These are phyloP conservation scores for Hyperoplus immaculatus DNA, from an alignment of 2,797 vertebrate species.

Conservation along the genomic window DNA sequence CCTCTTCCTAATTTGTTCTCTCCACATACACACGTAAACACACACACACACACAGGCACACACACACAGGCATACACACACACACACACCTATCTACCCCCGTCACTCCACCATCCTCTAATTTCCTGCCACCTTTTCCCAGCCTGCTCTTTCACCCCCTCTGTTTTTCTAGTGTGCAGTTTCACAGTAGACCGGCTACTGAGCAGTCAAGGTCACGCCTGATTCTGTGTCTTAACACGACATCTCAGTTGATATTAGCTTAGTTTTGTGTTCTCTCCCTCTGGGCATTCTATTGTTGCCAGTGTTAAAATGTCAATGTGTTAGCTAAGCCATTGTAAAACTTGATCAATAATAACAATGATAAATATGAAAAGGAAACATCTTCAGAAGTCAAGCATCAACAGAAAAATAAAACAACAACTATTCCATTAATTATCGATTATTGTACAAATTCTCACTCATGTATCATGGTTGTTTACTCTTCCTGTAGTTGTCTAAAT, in stretches of 20 bases:
- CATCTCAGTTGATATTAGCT: slow-evolving; percentile 49
- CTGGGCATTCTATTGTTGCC: slow-evolving; percentile 16
- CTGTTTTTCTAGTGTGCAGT: slow-evolving; percentile 74
- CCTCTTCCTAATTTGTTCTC: slow-evolving; percentile 18
- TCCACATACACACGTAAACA: background rate
- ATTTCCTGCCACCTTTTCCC: slow-evolving; percentile 64
- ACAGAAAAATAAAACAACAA: too few species aligned
- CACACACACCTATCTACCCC: background rate
- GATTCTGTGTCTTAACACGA: slow-evolving; percentile 54
- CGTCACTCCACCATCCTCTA: slow-evolving; percentile 31
- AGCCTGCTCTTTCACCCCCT: slow-evolving; percentile 50
- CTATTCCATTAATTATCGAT: background rate
- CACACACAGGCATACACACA: too few species aligned
- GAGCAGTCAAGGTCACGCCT: slow-evolving; percentile 68
- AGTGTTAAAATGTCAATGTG: slow-evolving; percentile 35
- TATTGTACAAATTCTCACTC: background rate
- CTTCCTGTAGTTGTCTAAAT: background rate
- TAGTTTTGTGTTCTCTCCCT: slow-evolving; percentile 25
- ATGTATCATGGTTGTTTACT: background rate
- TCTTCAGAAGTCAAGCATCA: too few species aligned
- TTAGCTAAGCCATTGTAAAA: slow-evolving; percentile 20
- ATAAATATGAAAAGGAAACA: background rate
- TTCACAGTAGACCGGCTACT: slow-evolving; percentile 68
- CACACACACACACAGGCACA: too few species aligned
- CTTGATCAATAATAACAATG: background rate